Base-by-base conservation (phyloP, 2,113 vertebrate species). In the Labrus mixtus region DNA sequence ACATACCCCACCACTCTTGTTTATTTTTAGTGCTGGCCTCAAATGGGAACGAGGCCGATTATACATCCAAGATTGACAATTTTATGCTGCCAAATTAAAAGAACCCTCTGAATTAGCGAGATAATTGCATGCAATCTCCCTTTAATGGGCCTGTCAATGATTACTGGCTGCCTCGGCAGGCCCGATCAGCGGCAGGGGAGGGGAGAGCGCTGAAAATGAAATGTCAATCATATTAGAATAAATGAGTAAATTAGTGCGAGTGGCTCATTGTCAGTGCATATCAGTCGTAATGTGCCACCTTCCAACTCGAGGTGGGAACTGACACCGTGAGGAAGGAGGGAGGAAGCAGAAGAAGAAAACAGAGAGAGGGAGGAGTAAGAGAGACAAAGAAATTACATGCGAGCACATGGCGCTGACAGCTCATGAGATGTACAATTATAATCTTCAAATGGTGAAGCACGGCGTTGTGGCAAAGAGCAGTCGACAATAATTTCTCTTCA, bases 1-100 rank as follows among this genome's bases (percentile, higher is more conserved):
- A 73, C 57, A 65, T 2, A 66, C 62, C 19, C 76, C n/a, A 1
- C 76, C n/a, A 1, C 70, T 79, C 68, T 82, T 91, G 78, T 90
- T 88, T 90, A 90, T 90, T 87, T 91, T 91, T 81, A 93, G 81
- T 81, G 51, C 76, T 8, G 63, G 74, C 81, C 83, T 81, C 66
- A 54, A 87, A 90, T 73, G 72, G 78, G 72, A 90, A 82, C 81
- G 89, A 89, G 86, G 82, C 81, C 81, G 81, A 90, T 91, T 88
- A 88, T 82, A 87, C 87, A 87, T 90, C 69, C 68, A 83, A 89
- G 91, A 95, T 87, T 95, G 94, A 93, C 93, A 96, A 96, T 97
- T 97, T 97, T 96, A 96, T 95, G 95, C 90, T 95, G 93, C 93
- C 92, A 96, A 97, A 97, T 96, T 96, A 96, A 95, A 94, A 95